phyloP scores from a whole-genome alignment of 2,797 vertebrate genomes.

The Melanogrammus aeglefinus region DNA sequence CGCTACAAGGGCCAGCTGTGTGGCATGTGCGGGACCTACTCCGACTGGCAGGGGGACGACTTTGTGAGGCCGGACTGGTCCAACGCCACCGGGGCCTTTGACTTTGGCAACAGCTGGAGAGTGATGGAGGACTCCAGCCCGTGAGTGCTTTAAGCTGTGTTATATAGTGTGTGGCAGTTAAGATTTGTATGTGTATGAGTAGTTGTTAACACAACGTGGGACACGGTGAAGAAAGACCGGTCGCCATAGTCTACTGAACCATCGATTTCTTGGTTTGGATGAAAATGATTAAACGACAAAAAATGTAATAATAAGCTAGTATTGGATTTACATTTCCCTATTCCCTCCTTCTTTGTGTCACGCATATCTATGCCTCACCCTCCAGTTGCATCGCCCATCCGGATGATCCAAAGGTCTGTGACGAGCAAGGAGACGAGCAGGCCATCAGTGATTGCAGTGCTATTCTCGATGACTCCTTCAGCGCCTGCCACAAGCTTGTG shows the following conservation, averaged over 20 bases:
- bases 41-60: slow-evolving; percentile 74
- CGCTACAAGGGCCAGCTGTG: slow-evolving; percentile 73
- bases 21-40: slow-evolving; percentile 83
- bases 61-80: slow-evolving; percentile 69
- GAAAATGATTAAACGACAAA: background rate
- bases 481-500: slow-evolving; percentile 72
- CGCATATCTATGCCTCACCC: background rate
- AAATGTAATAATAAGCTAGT: background rate
- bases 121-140: slow-evolving; percentile 50
- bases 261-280: background rate
- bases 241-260: background rate
- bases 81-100: slow-evolving; percentile 57
- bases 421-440: slow-evolving; percentile 40
- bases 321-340: background rate
- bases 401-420: slow-evolving; percentile 56
- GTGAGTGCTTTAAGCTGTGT: slow-evolving; percentile 61
- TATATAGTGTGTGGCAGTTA: background rate
- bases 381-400: slow-evolving; percentile 62
- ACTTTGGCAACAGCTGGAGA: slow-evolving; percentile 82
- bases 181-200: background rate
- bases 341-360: background rate
- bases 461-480: slow-evolving; percentile 65
- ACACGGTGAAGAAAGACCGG: background rate
- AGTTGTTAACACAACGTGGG: background rate
- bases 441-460: slow-evolving; percentile 62